Evolutionary conservation across 2,888 invertebrate genomes (phyloP).

Genomic region (Ennomos fuscantarius): DNA sequence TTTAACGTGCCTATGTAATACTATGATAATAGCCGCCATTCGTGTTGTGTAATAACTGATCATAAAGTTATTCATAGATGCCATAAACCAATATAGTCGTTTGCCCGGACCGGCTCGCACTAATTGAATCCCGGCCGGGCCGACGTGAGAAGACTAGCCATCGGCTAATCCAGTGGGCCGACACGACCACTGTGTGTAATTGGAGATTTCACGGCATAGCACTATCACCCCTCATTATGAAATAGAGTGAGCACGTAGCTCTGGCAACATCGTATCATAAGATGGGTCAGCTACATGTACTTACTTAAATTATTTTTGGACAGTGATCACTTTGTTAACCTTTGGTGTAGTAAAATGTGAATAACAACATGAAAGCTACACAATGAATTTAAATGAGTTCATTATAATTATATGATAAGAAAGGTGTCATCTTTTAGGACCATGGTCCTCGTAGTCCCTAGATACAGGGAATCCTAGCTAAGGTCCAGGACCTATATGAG

Average conservation of each 20-base stretch:
- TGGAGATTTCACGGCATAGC: conserved; percentile 83
- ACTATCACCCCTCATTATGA: conserved; percentile 74
- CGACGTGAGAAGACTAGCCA: conserved; percentile 82
- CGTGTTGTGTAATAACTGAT: conserved; percentile 37
- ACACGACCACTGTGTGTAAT: conserved; percentile 61
- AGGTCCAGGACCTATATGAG: too few relatives aligned
- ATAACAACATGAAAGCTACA: too few relatives aligned
- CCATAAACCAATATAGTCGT: conserved; percentile 72
- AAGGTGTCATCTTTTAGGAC: too few relatives aligned
- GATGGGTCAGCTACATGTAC: conserved; percentile 2
- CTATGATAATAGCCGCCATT: conserved; percentile 14
- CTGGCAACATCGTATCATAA: conserved; percentile 19
- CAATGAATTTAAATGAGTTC: too few relatives aligned
- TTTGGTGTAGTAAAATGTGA: too few relatives aligned
- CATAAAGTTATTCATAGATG: conserved; percentile 60
- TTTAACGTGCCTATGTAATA: conserved; percentile 7
- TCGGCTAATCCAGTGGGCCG: conserved; percentile 62
- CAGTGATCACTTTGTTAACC: too few relatives aligned
- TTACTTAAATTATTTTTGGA: conserved; percentile 11
- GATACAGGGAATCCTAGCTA: too few relatives aligned
- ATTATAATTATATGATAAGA: too few relatives aligned
- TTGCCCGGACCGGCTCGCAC: conserved; percentile 55
- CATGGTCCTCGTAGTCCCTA: too few relatives aligned
- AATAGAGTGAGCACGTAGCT: conserved; percentile 52
- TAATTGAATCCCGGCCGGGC: conserved; percentile 74